Evolutionary conservation across 2,797 vertebrate species (phyloP), one percentile per base, ranked within the genome.

Genomic region (Gambusia yucatana): DNA sequence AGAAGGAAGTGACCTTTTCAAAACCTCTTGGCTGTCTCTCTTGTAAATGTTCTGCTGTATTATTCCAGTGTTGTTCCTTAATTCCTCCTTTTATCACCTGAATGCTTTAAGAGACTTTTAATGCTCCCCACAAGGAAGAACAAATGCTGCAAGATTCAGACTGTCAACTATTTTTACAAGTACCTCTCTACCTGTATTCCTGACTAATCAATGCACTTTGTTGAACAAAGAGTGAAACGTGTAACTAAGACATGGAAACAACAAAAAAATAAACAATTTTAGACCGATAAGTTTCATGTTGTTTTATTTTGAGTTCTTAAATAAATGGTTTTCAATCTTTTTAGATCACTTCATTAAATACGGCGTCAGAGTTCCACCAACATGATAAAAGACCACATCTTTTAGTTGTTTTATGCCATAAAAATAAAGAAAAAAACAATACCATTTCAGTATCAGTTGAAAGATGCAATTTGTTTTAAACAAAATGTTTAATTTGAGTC

Each of bases 141-240:
- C 73, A 77, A 28, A 65, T 67, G 48, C 77, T 87, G 59, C 71
- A 76, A 78, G 13, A 82, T 76, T 69, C 73, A 84, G 81, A 87
- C 80, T 41, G 25, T 41, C 82, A 75, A 81, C 52, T 59, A 67
- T 75, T 82, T 77, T 76, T 48, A 78, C 47, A 67, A 48, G 61
- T 83, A 79, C 77, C 39, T 80, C 86, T 89, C 87, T 88, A 83
- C 78, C 71, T 63, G 41, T 80, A 89, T 85, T 89, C 70, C 80
- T 91, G 80, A 85, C 82, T 79, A 82, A 90, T 89, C 72, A 90
- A 91, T 94, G 93, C 92, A 95, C 93, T 95, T 95, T 94, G 87
- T 91, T 91, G 82, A 91, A 91, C 90, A 79, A 91, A 87, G 77
- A 87, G 55, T 82, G 48, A 92, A 84, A 85, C 65, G 72, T 83